Percentiles rank a stretch among this genome's conserved stretches.
Conservation (phyloP, 2,888 invertebrate species). For the Ramazzottius varieornatus region DNA sequence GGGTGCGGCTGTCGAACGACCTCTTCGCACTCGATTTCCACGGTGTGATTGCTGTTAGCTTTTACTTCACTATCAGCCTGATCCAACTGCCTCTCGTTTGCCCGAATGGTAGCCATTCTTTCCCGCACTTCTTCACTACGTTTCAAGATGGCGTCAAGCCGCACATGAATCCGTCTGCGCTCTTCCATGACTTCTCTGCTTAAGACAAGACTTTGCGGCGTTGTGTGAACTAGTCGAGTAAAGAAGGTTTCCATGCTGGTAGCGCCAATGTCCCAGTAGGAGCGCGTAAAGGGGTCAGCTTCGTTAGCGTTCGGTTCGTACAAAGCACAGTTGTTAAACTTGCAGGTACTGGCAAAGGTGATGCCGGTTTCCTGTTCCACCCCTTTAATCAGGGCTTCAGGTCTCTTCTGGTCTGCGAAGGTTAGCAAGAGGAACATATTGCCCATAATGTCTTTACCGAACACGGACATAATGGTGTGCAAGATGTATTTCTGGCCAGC, state of each 20-base stretch:
- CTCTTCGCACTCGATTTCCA: too few species aligned
- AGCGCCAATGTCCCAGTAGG: background rate
- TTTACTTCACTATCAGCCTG: too few species aligned
- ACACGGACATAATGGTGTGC: slow-evolving; percentile 7
- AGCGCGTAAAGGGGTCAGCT: background rate
- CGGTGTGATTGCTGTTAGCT: too few species aligned
- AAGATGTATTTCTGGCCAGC: slow-evolving; percentile 7
- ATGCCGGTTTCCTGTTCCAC: too few species aligned
- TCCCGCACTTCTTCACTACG: too few species aligned
- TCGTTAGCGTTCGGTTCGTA: background rate
- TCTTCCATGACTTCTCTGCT: too few species aligned
- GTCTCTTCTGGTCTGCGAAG: slow-evolving; percentile 8
- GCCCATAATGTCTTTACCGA: slow-evolving; percentile 9
- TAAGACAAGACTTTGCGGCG: too few species aligned
- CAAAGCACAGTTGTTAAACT: slow-evolving; percentile 8
- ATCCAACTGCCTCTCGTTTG: too few species aligned
- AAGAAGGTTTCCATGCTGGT: background rate
- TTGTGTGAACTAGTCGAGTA: background rate
- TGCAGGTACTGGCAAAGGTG: slow-evolving; percentile 7
- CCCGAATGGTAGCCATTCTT: too few species aligned
- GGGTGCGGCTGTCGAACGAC: too few species aligned
- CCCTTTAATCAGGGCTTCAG: slow-evolving; percentile 8
- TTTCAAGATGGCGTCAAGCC: too few species aligned
- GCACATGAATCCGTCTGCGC: too few species aligned
- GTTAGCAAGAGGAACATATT: slow-evolving; percentile 9